Evolutionary conservation across 2,888 invertebrate genomes (phyloP).

Genomic region (Phyto melanocephala): DNA sequence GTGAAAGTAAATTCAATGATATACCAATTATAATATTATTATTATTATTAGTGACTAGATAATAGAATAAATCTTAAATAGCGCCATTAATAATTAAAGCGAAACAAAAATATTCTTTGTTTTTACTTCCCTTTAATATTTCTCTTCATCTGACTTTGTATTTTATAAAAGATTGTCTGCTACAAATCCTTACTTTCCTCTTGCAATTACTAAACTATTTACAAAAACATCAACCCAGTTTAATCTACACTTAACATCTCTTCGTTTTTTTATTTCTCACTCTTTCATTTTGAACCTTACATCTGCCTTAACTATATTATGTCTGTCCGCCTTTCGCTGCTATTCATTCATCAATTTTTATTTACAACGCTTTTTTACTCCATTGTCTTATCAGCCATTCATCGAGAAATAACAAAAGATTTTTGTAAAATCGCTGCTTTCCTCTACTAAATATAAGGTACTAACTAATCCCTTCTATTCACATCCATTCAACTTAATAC

Average conservation of each 20-base stretch:
- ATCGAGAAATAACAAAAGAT: slow-evolving; percentile 36
- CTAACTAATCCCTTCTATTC: slow-evolving; percentile 37
- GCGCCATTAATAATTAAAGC: background rate
- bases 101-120: background rate
- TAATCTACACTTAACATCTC: slow-evolving; percentile 55
- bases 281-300: background rate
- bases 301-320: background rate
- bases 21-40: too few relatives aligned
- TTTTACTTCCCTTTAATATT: background rate
- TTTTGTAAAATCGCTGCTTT: slow-evolving; percentile 28
- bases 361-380: slow-evolving; percentile 31
- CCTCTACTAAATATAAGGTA: slow-evolving; percentile 8
- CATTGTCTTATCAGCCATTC: slow-evolving; percentile 32
- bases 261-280: background rate
- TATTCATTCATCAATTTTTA: slow-evolving; percentile 56
- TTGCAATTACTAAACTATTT: slow-evolving; percentile 41
- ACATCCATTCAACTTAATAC: background rate
- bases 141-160: background rate
- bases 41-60: slow-evolving; percentile 6
- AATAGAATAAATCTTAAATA: background rate
- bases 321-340: background rate
- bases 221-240: slow-evolving; percentile 39
- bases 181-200: slow-evolving; percentile 3
- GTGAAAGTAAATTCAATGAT: too few relatives aligned
- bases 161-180: slow-evolving; percentile 27